Base-by-base conservation (phyloP, 64 coral and sea anemone genomes). In the Trachythela sp. region DNA sequence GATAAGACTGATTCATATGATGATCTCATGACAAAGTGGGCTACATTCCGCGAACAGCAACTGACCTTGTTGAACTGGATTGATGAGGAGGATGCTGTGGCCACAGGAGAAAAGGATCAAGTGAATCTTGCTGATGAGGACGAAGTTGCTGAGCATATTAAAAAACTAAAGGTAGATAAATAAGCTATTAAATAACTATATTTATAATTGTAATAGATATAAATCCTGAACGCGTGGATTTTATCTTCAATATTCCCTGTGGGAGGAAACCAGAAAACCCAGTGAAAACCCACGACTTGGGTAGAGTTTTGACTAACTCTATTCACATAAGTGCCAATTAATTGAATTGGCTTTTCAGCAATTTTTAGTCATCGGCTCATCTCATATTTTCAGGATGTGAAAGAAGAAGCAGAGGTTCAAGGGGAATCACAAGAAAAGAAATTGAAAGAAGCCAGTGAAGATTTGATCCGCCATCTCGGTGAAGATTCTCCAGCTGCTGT, bases 31-130 rank as follows among this genome's bases (percentile, higher is more conserved):
- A 18, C 15, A 37, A 80, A 80, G 37, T 80, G 75, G 75, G 0
- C 31, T 35, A 8, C 13, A 10, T 80, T 80, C 33, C 75, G 75
- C 35, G 75, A 80, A 80, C 75, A 80, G 17, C 75, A 80, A 35
- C 33, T 80, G 10, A 80, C 75, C 32, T 37, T 80, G 13, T 80
- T 80, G 75, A 80, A 80, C 75, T 80, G 75, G 75, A 39, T 80
- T 15, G 75, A 80, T 22, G 34, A 80, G 37, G 35, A 80, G 20
- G 75, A 80, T 35, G 15, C 13, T 15, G 33, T 34, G 20, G 30
- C 15, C 37, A 8, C 75, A 34, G 37, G 13, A 17, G 15, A 36
- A 17, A 36, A 80, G 34, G 33, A 80, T 35, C 75, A 80, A 80
- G 75, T 80, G 26, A 80, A 80, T 22, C 17, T 80, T 2, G 75